Percentiles rank a stretch among this genome's conserved stretches.
These are phyloP conservation scores for Aplodontia rufa DNA, from an alignment of 2,113 vertebrate genomes.

Conservation along the genomic window DNA sequence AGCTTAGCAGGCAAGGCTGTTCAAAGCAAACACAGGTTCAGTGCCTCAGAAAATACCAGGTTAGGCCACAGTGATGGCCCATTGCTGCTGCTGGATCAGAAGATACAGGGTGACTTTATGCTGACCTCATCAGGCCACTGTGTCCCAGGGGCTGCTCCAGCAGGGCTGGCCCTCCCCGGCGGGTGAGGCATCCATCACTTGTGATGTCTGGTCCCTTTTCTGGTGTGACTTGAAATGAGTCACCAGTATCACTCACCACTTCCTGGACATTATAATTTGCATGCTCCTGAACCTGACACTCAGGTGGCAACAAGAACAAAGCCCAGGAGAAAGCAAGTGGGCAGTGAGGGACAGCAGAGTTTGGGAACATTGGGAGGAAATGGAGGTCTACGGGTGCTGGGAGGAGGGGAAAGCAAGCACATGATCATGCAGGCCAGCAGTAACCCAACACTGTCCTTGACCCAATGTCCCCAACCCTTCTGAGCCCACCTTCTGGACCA, in stretches of 20 bases:
- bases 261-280: constrained; percentile 61
- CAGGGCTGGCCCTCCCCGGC: neutral
- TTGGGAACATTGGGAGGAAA: fast-evolving
- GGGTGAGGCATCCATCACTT: constrained; percentile 40
- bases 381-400: neutral
- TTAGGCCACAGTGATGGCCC: constrained; percentile 41
- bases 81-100: constrained; percentile 45
- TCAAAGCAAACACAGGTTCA: constrained; percentile 70
- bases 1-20: constrained; percentile 25
- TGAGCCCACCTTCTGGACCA: neutral
- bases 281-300: neutral
- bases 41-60: constrained; percentile 67
- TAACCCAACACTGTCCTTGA: neutral
- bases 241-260: constrained; percentile 16
- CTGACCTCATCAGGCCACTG: constrained; percentile 30
- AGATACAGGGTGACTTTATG: constrained; percentile 56
- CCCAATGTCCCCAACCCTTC: neutral
- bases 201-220: constrained; percentile 15
- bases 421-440: neutral
- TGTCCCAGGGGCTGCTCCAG: neutral
- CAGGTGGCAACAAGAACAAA: neutral
- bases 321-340: neutral
- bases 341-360: neutral
- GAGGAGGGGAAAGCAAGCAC: neutral
- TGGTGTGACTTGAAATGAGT: constrained; percentile 56